Evolutionary conservation across 2,797 vertebrate species (phyloP), one percentile per base, ranked within the genome.

Genomic region (Enteromius viviparus): DNA sequence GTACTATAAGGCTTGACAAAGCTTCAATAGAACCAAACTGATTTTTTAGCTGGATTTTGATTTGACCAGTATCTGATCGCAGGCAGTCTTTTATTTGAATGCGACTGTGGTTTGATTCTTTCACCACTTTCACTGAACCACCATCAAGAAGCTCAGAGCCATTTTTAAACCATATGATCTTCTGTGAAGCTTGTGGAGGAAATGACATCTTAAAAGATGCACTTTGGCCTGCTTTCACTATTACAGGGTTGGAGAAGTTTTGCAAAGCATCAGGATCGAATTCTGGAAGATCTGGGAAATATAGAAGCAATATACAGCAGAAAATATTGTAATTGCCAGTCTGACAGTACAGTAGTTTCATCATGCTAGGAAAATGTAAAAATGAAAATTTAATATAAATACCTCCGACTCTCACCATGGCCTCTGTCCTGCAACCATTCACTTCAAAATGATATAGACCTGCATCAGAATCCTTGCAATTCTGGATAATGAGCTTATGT

Each of bases 381-480:
- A 45, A 47, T n/a, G 7, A n/a, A 40, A 40, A 64, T 15, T 64
- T 12, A 14, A 15, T 5, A 9, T n/a, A 2, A 72, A 4, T 89
- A 96, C 96, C 96, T 96, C 95, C 92, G 81, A 96, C 88, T 87
- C 89, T 92, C 87, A 97, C 45, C n/a, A 91, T 92, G 19, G 95
- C 95, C 87, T 95, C 93, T 8, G 95, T 96, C 93, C 95, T 96
- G 32, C 94, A 88, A 53, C 94, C 94, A 45, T 96, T 95, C 3
- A 93, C 95, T 82, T 95, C 94, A 91, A 97, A 98, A 34, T 93
- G 93, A 69, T 97, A 97, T 90, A 91, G 96, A 76, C 97, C 96
- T 53, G 94, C 91, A 83, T 96, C 92, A 55, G 93, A 90, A 45
- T 94, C 95, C 9, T 90, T 87, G 21, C 91, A 95, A 1, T 76